Evolutionary conservation across 2,888 invertebrate species (phyloP), one percentile per base, ranked within the genome.

Genomic region (Teleiodes luculella): DNA sequence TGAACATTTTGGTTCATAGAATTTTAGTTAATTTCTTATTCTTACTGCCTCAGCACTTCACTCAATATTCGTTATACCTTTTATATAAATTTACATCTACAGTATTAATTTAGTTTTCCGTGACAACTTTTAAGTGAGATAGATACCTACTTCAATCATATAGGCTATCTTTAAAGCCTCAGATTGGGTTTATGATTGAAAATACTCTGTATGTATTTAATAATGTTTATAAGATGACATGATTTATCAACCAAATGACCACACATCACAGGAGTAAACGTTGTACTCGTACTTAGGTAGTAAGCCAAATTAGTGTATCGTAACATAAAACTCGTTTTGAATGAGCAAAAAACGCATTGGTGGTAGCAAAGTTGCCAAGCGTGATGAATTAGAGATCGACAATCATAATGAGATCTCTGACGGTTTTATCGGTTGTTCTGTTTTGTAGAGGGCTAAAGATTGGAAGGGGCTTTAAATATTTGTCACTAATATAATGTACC

Each of bases 311-410:
- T 10, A 48, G 48, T 31, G 41, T 48, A 37, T 35, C 49, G 24
- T 14, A 45, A n/a, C n/a, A n/a, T n/a, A n/a, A n/a, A 11, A 51
- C 52, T 47, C 6, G 52, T 52, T 52, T 47, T 52, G 43, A 18
- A 10, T 30, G 39, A 36, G 41, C 37, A 56, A 56, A 52, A 55
- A 56, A 52, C 11, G 13, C 37, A 41, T 13, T 51, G 13, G 24
- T 37, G 4, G 37, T 50, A 30, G 50, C 24, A 18, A 20, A n/a
- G 48, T 48, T 48, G 11, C 30, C 30, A 48, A 20, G 20, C 35
- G 28, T 46, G 30, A 46, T 46, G 46, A 14, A 46, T 46, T 13
- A 13, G 46, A 7, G 10, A n/a, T 24, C 30, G 30, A 14, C 30
- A 31, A 46, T 13, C 31, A 31, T 46, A 30, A 30, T 41, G 10